phyloP scores from a whole-genome alignment of 2,888 invertebrate species.

The Hirudinaria manillensis region DNA sequence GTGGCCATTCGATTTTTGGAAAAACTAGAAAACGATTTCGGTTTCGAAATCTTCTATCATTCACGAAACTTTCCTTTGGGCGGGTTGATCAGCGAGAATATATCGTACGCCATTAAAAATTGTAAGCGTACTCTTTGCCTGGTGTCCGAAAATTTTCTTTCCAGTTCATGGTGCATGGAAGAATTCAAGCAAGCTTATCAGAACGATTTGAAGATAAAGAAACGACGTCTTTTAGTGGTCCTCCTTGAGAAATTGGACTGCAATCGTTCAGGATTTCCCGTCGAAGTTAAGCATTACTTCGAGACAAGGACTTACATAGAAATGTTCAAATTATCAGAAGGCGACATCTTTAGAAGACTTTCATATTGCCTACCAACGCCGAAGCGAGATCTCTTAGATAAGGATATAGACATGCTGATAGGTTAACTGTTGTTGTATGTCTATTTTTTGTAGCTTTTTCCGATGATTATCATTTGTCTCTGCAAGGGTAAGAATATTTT shows the following conservation, averaged over 20 bases:
- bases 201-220: not conserved
- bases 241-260: not conserved
- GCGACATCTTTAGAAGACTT: not conserved
- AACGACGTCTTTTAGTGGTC: not conserved
- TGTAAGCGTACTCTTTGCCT: slow-evolving; percentile 7
- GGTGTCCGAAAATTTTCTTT: not conserved
- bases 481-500: too few relatives aligned
- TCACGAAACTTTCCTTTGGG: not conserved
- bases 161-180: not conserved
- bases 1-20: not conserved
- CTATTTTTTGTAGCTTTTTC: too few relatives aligned
- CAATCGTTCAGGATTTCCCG: not conserved
- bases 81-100: not conserved
- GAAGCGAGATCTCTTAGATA: too few relatives aligned
- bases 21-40: not conserved
- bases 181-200: not conserved
- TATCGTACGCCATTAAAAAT: not conserved
- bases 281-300: not conserved
- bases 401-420: too few relatives aligned
- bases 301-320: not conserved
- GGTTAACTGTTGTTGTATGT: too few relatives aligned
- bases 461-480: too few relatives aligned
- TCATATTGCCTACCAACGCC: not conserved
- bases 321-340: slow-evolving; percentile 1
- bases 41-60: not conserved